Base-by-base conservation (phyloP, 2,888 invertebrate genomes). In the Tenthredo notha region DNA sequence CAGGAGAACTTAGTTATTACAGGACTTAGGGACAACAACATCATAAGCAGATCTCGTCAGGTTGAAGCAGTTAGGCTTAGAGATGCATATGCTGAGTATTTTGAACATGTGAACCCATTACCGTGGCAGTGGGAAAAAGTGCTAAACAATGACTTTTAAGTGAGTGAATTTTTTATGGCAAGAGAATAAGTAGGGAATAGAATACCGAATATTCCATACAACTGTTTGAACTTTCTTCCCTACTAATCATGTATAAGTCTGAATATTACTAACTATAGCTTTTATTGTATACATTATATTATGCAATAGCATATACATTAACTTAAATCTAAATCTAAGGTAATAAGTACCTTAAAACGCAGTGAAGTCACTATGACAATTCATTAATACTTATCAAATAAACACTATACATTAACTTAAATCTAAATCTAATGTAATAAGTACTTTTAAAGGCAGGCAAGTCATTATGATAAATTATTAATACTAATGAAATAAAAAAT, bases 51-150 rank as follows among this genome's bases (percentile, higher is more conserved):
- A 40, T 40, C 37, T 40, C 40, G n/a, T 58, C 58, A 58, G 58
- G n/a, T 58, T 58, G n/a, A 21, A 58, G 33, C 67, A 67, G 67
- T 33, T n/a, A 72, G 72, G 72, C 18, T 72, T 40, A 33, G 72
- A 72, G 18, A 72, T 40, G 72, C 25, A 12, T 47, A 47, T 47
- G 75, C 75, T 21, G 47, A 12, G 12, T 75, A 47, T 47, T 75
- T 75, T 47, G 75, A 50, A 75, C 33, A 21, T 75, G 50, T 25
- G 25, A 37, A 37, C 25, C 37, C 75, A 47, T 12, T 47, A 25
- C 75, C 75, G 5, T 75, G 75, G 75, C 75, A 75, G 47, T 75
- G 75, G 47, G 47, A 33, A 37, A 21, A 75, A 47, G 75, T 47
- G 18, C 43, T 47, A 47, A 21, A 47, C 18, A 75, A 75, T 47